phyloP scores from a whole-genome alignment of 1,140 invertebrate species.

The Nephila pilipes region DNA sequence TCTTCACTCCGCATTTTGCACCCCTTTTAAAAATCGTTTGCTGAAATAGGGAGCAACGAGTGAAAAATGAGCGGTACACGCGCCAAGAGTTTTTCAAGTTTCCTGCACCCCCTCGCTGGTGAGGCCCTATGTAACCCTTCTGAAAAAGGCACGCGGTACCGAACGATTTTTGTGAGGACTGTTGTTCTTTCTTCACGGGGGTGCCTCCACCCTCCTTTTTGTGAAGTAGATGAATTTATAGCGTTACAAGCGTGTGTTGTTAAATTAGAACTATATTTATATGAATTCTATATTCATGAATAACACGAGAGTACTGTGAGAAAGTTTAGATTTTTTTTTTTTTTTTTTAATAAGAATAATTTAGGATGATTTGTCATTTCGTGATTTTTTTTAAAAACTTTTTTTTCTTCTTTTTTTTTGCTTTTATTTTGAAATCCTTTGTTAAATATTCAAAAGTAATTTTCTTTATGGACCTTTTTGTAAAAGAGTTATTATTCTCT shows the following conservation, averaged over 20 bases:
- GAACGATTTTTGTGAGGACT: not conserved
- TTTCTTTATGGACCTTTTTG: not conserved
- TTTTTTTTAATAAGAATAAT: not conserved
- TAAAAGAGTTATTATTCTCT: no score
- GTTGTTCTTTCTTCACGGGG: not conserved
- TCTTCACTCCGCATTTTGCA: slow-evolving; percentile 54
- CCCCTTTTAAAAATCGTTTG: slow-evolving; percentile 43
- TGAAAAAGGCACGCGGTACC: not conserved
- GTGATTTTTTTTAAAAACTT: not conserved
- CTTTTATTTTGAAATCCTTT: not conserved
- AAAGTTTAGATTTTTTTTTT: not conserved
- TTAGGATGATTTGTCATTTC: not conserved
- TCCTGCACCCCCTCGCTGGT: not conserved
- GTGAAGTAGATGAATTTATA: not conserved
- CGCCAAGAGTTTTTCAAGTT: slow-evolving; percentile 54
- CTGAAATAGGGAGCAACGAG: not conserved
- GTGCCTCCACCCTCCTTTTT: not conserved
- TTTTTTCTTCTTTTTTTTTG: not conserved
- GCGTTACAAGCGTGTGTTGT: not conserved
- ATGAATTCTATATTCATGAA: slow-evolving; percentile 21
- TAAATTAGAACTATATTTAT: slow-evolving; percentile 16
- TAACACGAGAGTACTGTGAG: not conserved
- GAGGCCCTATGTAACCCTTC: slow-evolving; percentile 5
- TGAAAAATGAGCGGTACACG: slow-evolving; percentile 62
- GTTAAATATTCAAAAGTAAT: not conserved